Base-by-base conservation (phyloP, 1,140 invertebrate species). In the Drosophila sproati region DNA sequence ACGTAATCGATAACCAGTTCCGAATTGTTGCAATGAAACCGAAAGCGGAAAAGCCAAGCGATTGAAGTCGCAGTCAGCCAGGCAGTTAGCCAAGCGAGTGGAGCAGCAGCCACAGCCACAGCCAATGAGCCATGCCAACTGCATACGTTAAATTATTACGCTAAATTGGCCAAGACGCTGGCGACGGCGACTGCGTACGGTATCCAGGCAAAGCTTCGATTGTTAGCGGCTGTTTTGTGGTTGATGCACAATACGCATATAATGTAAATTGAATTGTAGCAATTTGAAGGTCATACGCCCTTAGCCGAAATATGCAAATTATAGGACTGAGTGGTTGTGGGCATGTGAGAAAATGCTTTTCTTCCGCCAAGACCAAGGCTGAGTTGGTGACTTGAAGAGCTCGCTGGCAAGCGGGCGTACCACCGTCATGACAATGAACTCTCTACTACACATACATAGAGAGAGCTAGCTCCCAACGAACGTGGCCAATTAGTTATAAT, bases 401-500 rank as follows among this genome's bases (percentile, higher is more conserved):
- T 55, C 37, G 56, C 35, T 39, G 59, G 68, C 73, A 78, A 77
- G 60, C 78, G 57, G 50, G 20, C 20, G 20, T 0, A 20, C 77
- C 70, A 72, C 10, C 80, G 83, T 80, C 82, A 87, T 87, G 82
- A 87, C 82, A 87, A 87, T 88, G 82, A 87, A 87, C 82, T 77
- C 82, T 74, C 77, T 55, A 48, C 43, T 29, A 43, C 29, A 59
- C 41, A 34, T n/a, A 4, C 52, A 32, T 50, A 55, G 39, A 56
- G 45, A 50, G 34, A 50, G 39, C 39, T 55, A 68, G 86, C 72
- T 74, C 50, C 66, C 73, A 88, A 88, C 80, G 83, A 88, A 88
- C 83, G 83, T 88, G 83, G 83, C 83, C 83, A 88, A 88, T 88
- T 88, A 88, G 83, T 88, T 88, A 89, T 88, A 88, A 88, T 88